Conservation (phyloP, 2,888 invertebrate species). For the Noctua pronuba region DNA sequence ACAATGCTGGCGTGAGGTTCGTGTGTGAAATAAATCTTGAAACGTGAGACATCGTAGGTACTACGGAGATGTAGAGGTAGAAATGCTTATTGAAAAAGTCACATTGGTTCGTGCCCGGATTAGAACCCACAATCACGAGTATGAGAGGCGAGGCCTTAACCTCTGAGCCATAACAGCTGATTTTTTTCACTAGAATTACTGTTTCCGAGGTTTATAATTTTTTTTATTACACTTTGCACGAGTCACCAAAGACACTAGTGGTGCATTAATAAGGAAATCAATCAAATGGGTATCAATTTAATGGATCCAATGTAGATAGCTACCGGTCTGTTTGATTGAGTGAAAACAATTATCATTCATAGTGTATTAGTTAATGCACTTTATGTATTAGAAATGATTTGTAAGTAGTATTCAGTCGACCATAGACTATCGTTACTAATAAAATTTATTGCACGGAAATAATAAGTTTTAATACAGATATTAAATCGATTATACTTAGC, state of each 20-base stretch:
- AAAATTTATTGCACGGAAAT: conserved; percentile 31
- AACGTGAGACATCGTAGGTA: conserved; percentile 2
- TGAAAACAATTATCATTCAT: not conserved
- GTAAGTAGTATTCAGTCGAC: conserved; percentile 6
- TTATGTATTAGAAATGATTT: not conserved
- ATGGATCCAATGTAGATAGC: not conserved
- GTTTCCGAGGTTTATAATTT: too few relatives aligned
- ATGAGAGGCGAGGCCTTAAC: too few relatives aligned
- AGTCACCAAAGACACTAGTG: not conserved
- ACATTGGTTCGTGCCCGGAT: too few relatives aligned
- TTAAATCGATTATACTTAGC: conserved; percentile 19
- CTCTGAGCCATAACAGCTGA: too few relatives aligned
- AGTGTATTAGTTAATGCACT: not conserved
- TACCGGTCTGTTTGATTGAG: conserved; percentile 7
- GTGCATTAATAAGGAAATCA: not conserved
- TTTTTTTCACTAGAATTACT: too few relatives aligned
- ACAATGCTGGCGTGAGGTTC: not conserved
- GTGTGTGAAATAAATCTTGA: conserved; percentile 7
- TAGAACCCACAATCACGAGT: too few relatives aligned
- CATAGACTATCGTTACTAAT: conserved; percentile 7
- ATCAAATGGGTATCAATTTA: conserved; percentile 3
- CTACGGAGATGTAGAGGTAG: not conserved
- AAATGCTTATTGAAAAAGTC: not conserved
- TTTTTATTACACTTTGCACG: not conserved
- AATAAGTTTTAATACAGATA: conserved; percentile 30